Conservation (phyloP, 2,113 vertebrate species). For the Mirza zaza region DNA sequence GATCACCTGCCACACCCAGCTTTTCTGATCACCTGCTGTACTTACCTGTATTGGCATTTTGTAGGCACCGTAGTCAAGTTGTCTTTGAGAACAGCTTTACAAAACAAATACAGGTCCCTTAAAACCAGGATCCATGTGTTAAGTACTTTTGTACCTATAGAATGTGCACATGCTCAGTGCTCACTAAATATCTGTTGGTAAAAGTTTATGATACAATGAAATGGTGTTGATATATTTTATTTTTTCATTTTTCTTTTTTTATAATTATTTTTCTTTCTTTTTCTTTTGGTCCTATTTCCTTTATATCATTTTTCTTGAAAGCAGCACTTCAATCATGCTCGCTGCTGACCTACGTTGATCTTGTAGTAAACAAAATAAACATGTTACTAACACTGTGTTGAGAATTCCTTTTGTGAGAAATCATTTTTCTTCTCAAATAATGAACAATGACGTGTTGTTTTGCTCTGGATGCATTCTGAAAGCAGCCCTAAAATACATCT, state of each 20-base stretch:
- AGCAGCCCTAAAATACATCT: conserved; percentile 61
- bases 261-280: no score
- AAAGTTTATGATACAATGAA: conserved; percentile 21
- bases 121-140: neutral
- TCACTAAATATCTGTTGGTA: neutral
- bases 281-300: neutral
- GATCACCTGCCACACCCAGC: neutral
- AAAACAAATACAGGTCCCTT: neutral
- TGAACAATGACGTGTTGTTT: conserved; percentile 49
- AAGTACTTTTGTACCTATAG: neutral
- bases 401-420: neutral
- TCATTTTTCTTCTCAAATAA: conserved; percentile 60
- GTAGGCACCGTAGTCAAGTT: neutral
- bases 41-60: neutral
- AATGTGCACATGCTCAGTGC: neutral
- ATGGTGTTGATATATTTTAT: neutral
- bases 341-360: neutral
- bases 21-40: neutral
- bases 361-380: neutral
- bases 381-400: neutral
- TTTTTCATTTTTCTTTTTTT: no score
- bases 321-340: neutral
- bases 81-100: neutral
- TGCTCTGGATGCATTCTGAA: conserved; percentile 28
- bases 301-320: conserved; percentile 42